Base-by-base conservation (phyloP, 2,113 vertebrate genomes). In the Brachyistius frenatus region DNA sequence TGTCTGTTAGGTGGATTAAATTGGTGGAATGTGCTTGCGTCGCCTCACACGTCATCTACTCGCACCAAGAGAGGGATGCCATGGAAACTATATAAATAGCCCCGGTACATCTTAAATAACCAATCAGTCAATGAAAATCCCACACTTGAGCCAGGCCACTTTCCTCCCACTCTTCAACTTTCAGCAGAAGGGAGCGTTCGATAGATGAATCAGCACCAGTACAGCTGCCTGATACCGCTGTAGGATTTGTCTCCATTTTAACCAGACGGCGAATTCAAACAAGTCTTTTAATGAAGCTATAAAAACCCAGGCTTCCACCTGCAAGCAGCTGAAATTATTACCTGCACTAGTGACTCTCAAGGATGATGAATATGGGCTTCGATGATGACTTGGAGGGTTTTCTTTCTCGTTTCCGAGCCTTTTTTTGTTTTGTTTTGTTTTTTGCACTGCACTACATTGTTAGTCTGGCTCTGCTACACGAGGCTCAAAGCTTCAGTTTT, bases 11-110 rank as follows among this genome's bases (percentile, higher is more conserved):
- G 46, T 47, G 60, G 14, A 75, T 70, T 52, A 76, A 82, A 81
- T 58, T 13, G n/a, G 49, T 65, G 16, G 61, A 54, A 74, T 72
- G 33, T 23, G 47, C 60, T 66, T 67, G 50, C 52, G 67, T 89
- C 32, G 36, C 46, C 52, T 72, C 79, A 69, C 72, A 9, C 82
- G 65, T 92, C 86, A 87, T 67, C 65, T 16, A 14, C 72, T 77
- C 69, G 78, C 63, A 75, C 80, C 46, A 31, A 46, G 49, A 83
- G 56, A 11, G 2, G 23, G 65, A 65, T 68, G 67, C 73, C 86
- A 90, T 91, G 86, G 88, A 58, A 88, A 88, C 90, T 7, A 80
- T 76, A 85, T 80, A 86, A 89, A 89, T 89, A 91, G 81, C 82
- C 67, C 50, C 14, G 62, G 66, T 55, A 84, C 66, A 73, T 88